Evolutionary conservation across 2,888 invertebrate genomes (phyloP).

Genomic region (Onchidella celtica): DNA sequence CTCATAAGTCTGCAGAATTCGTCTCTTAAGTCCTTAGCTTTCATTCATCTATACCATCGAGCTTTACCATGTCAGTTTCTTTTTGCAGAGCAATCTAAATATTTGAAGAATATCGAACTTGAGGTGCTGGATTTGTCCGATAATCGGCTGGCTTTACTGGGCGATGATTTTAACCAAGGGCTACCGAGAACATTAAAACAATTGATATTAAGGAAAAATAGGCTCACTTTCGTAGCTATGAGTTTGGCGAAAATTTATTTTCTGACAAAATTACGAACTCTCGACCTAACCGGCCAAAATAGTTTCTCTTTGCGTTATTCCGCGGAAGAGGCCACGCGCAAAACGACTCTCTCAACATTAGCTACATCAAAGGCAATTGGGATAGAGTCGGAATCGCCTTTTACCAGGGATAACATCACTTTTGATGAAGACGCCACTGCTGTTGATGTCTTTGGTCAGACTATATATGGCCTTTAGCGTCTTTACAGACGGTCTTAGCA

Average conservation of each 20-base stretch:
- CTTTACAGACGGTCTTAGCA: no score
- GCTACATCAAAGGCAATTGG: no score
- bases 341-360: no score
- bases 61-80: neutral
- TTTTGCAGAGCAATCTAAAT: neutral
- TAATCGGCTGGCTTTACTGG: neutral
- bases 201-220: neutral
- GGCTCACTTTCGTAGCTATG: neutral
- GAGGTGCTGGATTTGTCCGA: neutral
- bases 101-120: neutral
- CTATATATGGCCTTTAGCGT: no score
- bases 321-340: neutral
- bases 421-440: no score
- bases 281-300: neutral
- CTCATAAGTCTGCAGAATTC: neutral
- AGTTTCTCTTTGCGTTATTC: neutral
- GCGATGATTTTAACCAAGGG: neutral
- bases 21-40: neutral
- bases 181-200: neutral
- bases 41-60: neutral
- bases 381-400: neutral
- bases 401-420: neutral
- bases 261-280: no score
- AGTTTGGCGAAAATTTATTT: neutral
- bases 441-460: no score